phyloP scores from a whole-genome alignment of 2,113 vertebrate species.

The Pelodiscus sinensis region DNA sequence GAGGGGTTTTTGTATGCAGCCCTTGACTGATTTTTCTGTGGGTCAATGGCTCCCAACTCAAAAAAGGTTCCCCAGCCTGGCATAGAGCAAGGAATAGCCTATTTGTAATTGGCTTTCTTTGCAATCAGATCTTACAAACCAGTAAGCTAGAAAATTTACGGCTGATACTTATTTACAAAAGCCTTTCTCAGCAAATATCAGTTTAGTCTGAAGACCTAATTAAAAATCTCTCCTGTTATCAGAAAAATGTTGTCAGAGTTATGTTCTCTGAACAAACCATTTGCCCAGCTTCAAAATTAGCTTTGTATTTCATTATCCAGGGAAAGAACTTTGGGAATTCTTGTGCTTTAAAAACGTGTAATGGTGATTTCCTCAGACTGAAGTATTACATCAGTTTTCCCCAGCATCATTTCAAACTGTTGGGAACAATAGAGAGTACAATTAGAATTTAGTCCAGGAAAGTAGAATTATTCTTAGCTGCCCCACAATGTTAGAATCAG shows the following conservation, averaged over 20 bases:
- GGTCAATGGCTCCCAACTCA: too few species aligned
- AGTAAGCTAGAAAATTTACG: not conserved
- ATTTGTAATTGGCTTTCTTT: not conserved
- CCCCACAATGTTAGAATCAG: slow-evolving; percentile 29
- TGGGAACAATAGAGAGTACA: slow-evolving; percentile 23
- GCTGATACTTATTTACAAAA: not conserved
- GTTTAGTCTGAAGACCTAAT: not conserved
- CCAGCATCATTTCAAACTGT: slow-evolving; percentile 14
- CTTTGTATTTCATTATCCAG: not conserved
- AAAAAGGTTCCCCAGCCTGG: too few species aligned
- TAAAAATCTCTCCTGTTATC: not conserved
- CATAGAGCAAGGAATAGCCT: not conserved
- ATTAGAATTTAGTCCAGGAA: slow-evolving; percentile 54
- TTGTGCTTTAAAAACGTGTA: not conserved
- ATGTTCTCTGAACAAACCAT: not conserved
- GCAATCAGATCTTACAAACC: not conserved
- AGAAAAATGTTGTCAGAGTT: not conserved
- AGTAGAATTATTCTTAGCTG: slow-evolving; percentile 37
- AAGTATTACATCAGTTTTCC: slow-evolving; percentile 40
- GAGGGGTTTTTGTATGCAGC: too few species aligned
- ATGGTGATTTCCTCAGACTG: slow-evolving; percentile 6
- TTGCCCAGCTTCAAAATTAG: not conserved
- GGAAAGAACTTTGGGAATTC: not conserved
- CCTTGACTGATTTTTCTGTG: too few species aligned
- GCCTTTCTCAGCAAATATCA: not conserved